Evolutionary conservation across 2,113 vertebrate species (phyloP).

Genomic region (Aramus guarauna): DNA sequence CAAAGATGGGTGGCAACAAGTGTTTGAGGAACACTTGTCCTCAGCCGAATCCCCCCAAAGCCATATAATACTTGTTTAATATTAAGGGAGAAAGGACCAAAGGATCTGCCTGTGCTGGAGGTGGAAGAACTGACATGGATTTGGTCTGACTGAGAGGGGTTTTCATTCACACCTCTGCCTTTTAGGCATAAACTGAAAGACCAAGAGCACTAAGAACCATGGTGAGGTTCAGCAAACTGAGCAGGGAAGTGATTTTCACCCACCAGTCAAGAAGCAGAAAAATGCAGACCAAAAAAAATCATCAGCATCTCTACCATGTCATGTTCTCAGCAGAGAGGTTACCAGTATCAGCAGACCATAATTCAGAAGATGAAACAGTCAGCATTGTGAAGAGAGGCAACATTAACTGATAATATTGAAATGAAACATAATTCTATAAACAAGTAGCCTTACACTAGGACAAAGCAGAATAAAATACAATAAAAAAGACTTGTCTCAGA

Average conservation of each 20-base stretch:
- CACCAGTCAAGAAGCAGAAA: neutral
- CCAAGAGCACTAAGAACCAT: neutral
- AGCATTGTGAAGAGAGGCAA: neutral
- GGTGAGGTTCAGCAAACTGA: neutral
- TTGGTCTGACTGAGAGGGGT: neutral
- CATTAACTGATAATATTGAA: neutral
- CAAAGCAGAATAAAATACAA: neutral
- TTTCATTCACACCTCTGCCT: neutral
- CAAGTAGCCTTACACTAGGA: neutral
- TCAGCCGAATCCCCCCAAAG: neutral
- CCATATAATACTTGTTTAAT: neutral
- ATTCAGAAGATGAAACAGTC: neutral
- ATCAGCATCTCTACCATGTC: neutral
- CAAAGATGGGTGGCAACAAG: neutral
- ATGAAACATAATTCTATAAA: neutral
- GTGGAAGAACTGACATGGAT: neutral
- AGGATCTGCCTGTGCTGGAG: neutral
- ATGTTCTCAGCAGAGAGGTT: neutral
- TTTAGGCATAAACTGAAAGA: neutral
- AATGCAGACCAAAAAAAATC: neutral
- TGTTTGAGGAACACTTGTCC: neutral
- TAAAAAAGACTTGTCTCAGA: neutral
- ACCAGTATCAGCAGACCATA: neutral
- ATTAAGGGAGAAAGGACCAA: neutral
- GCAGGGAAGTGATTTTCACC: neutral